Base-by-base conservation (phyloP, 2,113 vertebrate species). In the Microtus ochrogaster region DNA sequence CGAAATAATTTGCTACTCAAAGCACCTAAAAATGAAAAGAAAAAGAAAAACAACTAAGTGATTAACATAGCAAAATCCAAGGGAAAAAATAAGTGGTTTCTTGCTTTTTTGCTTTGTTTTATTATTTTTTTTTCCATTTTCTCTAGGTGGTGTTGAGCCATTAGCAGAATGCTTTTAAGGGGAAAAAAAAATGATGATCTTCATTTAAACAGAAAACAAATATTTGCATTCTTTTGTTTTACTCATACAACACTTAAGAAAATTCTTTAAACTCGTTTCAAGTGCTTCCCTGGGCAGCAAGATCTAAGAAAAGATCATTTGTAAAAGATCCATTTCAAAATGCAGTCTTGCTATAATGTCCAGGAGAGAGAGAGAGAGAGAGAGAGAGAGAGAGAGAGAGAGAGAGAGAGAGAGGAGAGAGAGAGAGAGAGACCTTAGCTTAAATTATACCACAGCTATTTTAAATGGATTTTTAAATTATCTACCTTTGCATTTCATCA, bases 391-490 rank as follows among this genome's bases (percentile, higher is more conserved):
- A 44, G 44, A 98, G 91, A 98, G 97, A 97, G 96, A 97, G 93
- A 98, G 91, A 98, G 97, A 97, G 96, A 97, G 93, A 98, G 91
- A 98, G 97, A 97, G 96, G 93, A 98, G 91, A 98, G 97, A 97
- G 96, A 97, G 93, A 96, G 52, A 55, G 55, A 97, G 94, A 94
- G 97, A 96, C 81, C 96, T 96, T 97, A 93, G 68, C 98, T 98
- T 97, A 97, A 97, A 98, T 97, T 65, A 13, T 66, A 96, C 97
- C 47, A 96, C 98, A 98, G 97, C 94, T 98, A 98, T 98, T 98
- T 97, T 94, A 98, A 98, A 99, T 99, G 98, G 98, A 98, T 98
- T 99, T 99, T 98, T 98, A 98, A 99, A 98, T 99, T 98, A 98
- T 98, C 99, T 98, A 98, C 98, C 98, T 99, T 98, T 98, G 98